Base-by-base conservation (phyloP, 2,113 vertebrate genomes). In the Aspidoscelis tigris region DNA sequence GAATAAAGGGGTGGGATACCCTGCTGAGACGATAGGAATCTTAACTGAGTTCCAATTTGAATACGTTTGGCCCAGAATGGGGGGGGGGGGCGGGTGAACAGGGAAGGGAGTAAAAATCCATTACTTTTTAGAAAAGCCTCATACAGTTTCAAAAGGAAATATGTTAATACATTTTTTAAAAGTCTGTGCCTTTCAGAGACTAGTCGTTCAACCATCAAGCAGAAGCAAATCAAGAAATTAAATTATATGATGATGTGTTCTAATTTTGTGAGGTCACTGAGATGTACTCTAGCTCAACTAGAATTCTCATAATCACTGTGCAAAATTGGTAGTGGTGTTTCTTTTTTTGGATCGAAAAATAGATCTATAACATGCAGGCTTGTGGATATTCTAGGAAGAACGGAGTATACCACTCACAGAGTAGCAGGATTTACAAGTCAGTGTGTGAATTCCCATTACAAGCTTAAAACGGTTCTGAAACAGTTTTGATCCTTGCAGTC, bases 1-100 rank as follows among this genome's bases (percentile, higher is more conserved):
- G 94, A 95, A 94, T 93, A 96, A 95, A 94, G 93, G 58, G 95
- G 94, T 95, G 94, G 94, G 96, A 95, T 95, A 91, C 95, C 96
- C 96, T 92, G 95, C 96, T 96, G 96, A 91, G 96, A 93, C 41
- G 96, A 96, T 96, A 96, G 92, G 92, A 93, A 96, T 96, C 95
- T 96, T 94, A 90, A 95, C 94, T 68, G 88, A 95, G 94, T 93
- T 95, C 94, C 96, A 94, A 95, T 96, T 96, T 96, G 94, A 96
- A 96, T 96, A 96, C 86, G 94, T 96, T 96, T 95, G 94, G 94
- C 92, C 92, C 94, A 93, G 91, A 95, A 91, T 92, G 95, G 92
- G 92, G 50, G 81, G 81, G 61, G 7, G 80, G 83, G 92, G 33
- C 33, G 92, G 41, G 26, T 33, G 58, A 61, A 64, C 71, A 43